phyloP scores from a whole-genome alignment of 2,113 vertebrate species.

The Podiceps cristatus region DNA sequence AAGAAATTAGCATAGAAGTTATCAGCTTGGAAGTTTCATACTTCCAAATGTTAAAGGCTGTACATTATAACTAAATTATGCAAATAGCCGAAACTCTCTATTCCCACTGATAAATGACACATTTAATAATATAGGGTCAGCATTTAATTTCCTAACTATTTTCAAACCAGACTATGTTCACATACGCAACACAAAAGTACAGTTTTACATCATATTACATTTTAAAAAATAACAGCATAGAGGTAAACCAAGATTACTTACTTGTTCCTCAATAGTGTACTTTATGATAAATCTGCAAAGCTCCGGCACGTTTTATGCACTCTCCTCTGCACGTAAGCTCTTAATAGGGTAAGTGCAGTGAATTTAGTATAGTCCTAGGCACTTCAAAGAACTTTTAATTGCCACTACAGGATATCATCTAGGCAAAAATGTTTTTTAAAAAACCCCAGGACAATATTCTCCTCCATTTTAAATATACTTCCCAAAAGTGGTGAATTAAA shows the following conservation, averaged over 20 bases:
- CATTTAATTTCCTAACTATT: constrained; percentile 4
- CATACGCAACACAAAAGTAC: not conserved
- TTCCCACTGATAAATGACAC: constrained; percentile 2
- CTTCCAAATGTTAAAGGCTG: constrained; percentile 51
- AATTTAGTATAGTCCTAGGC: not conserved
- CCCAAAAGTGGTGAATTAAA: not conserved
- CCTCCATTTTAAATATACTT: not conserved
- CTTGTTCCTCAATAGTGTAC: not conserved
- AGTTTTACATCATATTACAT: not conserved
- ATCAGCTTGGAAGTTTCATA: constrained; percentile 33
- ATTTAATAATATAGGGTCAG: not conserved
- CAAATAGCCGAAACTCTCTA: not conserved
- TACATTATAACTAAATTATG: constrained; percentile 37
- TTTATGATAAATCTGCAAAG: constrained; percentile 14
- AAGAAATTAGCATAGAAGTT: constrained; percentile 70
- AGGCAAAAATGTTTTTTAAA: not conserved
- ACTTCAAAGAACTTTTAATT: not conserved
- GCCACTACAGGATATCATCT: not conserved
- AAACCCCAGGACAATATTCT: not conserved
- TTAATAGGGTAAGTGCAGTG: not conserved
- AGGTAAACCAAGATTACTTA: constrained; percentile 7
- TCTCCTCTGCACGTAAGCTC: not conserved
- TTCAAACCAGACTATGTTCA: not conserved
- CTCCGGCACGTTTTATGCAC: not conserved
- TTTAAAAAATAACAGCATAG: not conserved